Base-by-base conservation (phyloP, 2,113 vertebrate genomes). In the Saguinus midas region DNA sequence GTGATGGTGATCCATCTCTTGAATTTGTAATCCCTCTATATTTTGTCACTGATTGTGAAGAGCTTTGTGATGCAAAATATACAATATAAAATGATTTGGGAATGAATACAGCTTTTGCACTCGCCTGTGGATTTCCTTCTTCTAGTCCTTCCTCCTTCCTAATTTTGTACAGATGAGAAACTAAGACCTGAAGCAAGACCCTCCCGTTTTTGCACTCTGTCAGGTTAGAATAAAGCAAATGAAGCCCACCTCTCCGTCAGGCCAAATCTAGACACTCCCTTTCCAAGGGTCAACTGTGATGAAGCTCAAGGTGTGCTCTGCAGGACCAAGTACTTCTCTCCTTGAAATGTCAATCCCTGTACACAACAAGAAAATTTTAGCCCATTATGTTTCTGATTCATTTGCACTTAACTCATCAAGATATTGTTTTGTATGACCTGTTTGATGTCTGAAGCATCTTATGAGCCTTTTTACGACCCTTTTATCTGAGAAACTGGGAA, bases 371-470 rank as follows among this genome's bases (percentile, higher is more conserved):
- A 90, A 82, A 21, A 94, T 95, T 91, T 97, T 14, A 92, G 92
- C 91, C 92, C 88, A 87, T 96, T 97, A 66, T 89, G 48, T 96
- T 96, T 93, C 92, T 97, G 96, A 97, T 96, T 96, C 97, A 96
- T 93, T 94, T 97, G 88, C 88, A 95, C 96, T 95, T 97, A 93
- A 93, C 95, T 97, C 92, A 97, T 94, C 91, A 95, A 97, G 95
- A 96, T 93, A 96, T 52, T 86, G 96, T 97, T 96, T 95, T 95
- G 88, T 96, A 50, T 87, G 94, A 96, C 90, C 92, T 97, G 91
- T 94, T 91, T 95, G 96, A 95, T 97, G 95, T 97, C 95, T 57
- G 29, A 91, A 96, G 86, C 96, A 96, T 94, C 96, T 97, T 83
- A 86, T 92, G 84, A 98, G 91, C 95, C 97, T 97, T 94, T 98